Evolutionary conservation across 2,888 invertebrate species (phyloP).

Genomic region (Lacanobia oleracea): DNA sequence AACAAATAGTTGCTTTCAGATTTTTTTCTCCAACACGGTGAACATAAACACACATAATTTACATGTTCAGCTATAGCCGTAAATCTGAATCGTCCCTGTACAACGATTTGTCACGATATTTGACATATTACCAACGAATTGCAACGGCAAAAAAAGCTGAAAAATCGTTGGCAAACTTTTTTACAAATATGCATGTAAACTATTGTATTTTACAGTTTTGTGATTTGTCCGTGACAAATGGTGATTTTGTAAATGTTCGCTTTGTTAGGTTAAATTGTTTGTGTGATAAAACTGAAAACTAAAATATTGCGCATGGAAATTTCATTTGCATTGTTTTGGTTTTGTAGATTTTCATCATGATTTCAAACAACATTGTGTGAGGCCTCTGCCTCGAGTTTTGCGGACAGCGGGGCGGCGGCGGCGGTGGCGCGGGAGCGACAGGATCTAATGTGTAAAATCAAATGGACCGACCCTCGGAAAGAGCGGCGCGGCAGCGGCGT

Average conservation of each 20-base stretch:
- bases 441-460: too few relatives aligned
- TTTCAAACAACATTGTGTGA: not conserved
- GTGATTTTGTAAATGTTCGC: slow-evolving; percentile 37
- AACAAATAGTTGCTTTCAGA: slow-evolving; percentile 29
- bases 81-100: slow-evolving; percentile 51
- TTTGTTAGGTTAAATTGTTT: slow-evolving; percentile 26
- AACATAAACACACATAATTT: slow-evolving; percentile 50
- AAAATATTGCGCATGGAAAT: not conserved
- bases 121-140: slow-evolving; percentile 63
- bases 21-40: slow-evolving; percentile 6
- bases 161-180: slow-evolving; percentile 52
- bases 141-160: slow-evolving; percentile 43
- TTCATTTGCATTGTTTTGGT: not conserved
- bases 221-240: slow-evolving; percentile 31
- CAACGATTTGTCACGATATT: slow-evolving; percentile 66
- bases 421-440: too few relatives aligned
- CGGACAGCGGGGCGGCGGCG: too few relatives aligned
- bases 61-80: slow-evolving; percentile 53
- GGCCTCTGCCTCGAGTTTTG: too few relatives aligned
- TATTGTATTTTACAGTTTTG: slow-evolving; percentile 42
- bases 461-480: too few relatives aligned
- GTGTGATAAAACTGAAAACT: slow-evolving; percentile 20
- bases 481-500: too few relatives aligned
- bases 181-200: slow-evolving; percentile 53
- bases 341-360: not conserved